Conservation (phyloP, 2,797 vertebrate genomes). For the Salarias fasciatus region DNA sequence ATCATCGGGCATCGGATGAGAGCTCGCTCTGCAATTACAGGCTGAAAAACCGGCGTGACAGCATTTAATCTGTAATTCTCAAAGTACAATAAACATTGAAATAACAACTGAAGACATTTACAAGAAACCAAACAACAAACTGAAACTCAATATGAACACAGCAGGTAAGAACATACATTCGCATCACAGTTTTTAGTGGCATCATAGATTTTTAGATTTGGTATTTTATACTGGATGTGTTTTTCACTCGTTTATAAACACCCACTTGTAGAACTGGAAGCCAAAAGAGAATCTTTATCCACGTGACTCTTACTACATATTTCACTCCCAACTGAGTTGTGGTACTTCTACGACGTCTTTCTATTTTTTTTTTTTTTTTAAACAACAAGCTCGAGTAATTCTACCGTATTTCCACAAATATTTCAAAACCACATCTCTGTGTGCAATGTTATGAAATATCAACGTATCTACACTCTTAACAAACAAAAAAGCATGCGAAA, state of each 20-base stretch:
- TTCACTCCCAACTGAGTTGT: slow-evolving; percentile 9
- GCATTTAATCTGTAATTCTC: slow-evolving; percentile 1
- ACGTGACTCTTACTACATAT: slow-evolving; percentile 8
- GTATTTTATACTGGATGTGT: background rate
- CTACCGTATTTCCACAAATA: slow-evolving; percentile 27
- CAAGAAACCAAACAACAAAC: slow-evolving; percentile 16
- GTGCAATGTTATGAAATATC: slow-evolving; percentile 24
- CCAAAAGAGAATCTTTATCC: slow-evolving; percentile 3
- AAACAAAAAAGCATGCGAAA: slow-evolving; percentile 57
- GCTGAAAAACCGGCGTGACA: slow-evolving; percentile 13
- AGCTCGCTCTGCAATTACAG: background rate
- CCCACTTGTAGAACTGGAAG: slow-evolving; percentile 13
- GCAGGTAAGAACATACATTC: slow-evolving; percentile 5
- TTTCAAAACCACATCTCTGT: slow-evolving; percentile 14
- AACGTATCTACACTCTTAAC: slow-evolving; percentile 46
- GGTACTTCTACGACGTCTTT: background rate
- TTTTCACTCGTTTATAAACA: no score
- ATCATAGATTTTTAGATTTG: slow-evolving; percentile 19
- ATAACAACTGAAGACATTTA: slow-evolving; percentile 10
- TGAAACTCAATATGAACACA: slow-evolving; percentile 18
- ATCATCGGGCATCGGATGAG: background rate
- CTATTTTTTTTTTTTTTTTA: slow-evolving; percentile 2
- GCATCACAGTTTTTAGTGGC: slow-evolving; percentile 14
- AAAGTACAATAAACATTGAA: slow-evolving; percentile 3
- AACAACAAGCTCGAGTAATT: slow-evolving; percentile 20